Percentiles rank a stretch among this genome's conserved stretches.
phyloP scores from a whole-genome alignment of 64 coral and sea anemone genomes.

The Platygyra sinensis region DNA sequence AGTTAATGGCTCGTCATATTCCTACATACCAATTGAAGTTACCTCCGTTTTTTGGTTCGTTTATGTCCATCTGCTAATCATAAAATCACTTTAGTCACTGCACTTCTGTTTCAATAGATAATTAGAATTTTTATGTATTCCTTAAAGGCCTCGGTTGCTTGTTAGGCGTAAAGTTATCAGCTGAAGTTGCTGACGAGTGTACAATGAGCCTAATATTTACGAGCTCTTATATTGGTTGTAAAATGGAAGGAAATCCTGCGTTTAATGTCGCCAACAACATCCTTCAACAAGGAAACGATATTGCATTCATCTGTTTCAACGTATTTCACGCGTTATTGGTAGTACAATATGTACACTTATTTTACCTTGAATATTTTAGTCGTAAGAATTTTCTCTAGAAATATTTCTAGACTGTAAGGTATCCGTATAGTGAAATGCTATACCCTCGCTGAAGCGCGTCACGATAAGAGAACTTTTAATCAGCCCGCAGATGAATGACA shows the following conservation, averaged over 20 bases:
- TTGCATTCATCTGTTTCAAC: neutral
- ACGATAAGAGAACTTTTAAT: neutral
- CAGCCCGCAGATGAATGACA: constrained; percentile 22
- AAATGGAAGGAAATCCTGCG: neutral
- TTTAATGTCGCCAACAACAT: neutral
- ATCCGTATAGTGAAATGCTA: constrained; percentile 28
- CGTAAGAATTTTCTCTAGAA: constrained; percentile 14
- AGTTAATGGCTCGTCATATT: neutral
- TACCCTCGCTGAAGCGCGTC: neutral
- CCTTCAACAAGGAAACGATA: neutral
- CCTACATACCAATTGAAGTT: neutral
- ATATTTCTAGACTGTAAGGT: constrained; percentile 34
- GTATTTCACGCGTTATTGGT: neutral
- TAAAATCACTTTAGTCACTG: neutral
- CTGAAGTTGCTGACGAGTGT: neutral
- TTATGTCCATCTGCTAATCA: neutral
- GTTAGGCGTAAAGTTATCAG: neutral
- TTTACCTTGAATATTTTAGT: neutral
- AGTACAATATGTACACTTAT: neutral
- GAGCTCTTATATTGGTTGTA: neutral
- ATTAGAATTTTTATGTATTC: neutral
- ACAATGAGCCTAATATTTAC: neutral
- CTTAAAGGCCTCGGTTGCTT: too few species aligned
- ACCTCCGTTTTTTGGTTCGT: neutral
- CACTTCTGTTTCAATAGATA: neutral